These are phyloP conservation scores for Capitulum mitella DNA, from an alignment of 2,888 invertebrate genomes.

Conservation along the genomic window DNA sequence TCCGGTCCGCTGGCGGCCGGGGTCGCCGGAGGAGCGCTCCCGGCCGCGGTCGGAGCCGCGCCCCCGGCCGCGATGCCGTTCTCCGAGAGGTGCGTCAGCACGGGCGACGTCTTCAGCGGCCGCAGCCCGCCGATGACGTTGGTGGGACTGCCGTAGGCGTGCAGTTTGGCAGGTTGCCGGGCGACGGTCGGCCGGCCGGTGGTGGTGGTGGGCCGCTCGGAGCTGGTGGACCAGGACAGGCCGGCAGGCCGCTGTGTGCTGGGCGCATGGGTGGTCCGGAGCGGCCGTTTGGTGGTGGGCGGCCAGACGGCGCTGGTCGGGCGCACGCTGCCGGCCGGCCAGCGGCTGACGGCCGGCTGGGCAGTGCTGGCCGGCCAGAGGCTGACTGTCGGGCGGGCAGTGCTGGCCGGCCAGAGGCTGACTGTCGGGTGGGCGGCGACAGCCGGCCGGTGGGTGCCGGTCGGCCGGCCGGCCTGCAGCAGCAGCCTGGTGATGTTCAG, in stretches of 20 bases:
- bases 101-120: neutral
- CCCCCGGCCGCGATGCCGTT: neutral
- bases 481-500: neutral
- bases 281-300: neutral
- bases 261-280: neutral
- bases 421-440: too few species aligned
- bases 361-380: too few species aligned
- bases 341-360: neutral
- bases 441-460: neutral
- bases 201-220: neutral
- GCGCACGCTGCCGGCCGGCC: too few species aligned
- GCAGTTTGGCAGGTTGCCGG: neutral
- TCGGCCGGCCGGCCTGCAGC: neutral
- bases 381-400: too few species aligned
- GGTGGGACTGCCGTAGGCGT: neutral
- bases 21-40: neutral
- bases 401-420: too few species aligned
- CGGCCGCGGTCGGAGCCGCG: neutral
- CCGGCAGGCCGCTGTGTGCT: neutral
- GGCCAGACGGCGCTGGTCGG: too few species aligned
- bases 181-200: neutral
- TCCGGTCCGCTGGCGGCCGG: neutral
- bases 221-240: neutral
- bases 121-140: neutral
- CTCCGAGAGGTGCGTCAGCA: neutral